phyloP scores from a whole-genome alignment of 2,888 invertebrate genomes.

The Pristionchus entomophagus region DNA sequence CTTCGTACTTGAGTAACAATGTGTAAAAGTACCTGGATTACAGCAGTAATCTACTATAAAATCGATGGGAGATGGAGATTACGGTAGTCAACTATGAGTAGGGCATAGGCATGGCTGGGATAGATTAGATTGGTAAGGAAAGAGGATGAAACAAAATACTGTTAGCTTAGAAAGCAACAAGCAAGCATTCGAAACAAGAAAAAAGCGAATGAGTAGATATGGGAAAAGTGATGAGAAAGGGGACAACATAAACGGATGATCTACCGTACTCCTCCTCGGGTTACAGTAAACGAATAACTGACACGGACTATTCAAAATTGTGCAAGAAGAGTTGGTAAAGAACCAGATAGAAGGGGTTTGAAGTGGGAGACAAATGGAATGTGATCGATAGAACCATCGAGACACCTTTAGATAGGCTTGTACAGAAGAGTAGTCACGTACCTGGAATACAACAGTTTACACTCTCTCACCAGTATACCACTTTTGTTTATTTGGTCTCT shows the following conservation, averaged over 20 bases:
- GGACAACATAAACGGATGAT: background rate
- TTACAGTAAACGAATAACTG: background rate
- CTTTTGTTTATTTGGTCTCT: background rate
- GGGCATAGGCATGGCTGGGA: background rate
- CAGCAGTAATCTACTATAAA: conserved; percentile 26
- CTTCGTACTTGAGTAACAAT: conserved; percentile 42
- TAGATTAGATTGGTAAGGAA: background rate
- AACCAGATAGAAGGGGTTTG: background rate
- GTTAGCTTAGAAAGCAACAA: conserved; percentile 20
- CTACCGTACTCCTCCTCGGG: background rate
- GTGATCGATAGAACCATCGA: conserved; percentile 24
- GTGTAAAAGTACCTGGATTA: conserved; percentile 34
- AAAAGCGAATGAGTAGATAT: background rate
- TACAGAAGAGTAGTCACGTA: conserved; percentile 98
- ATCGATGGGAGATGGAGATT: background rate
- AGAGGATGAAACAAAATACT: conserved; percentile 31
- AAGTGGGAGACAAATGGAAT: background rate
- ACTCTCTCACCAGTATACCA: background rate
- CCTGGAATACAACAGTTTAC: conserved; percentile 62
- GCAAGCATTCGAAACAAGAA: conserved; percentile 29
- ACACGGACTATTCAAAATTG: conserved; percentile 7
- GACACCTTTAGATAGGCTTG: conserved; percentile 88
- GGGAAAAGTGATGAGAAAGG: background rate
- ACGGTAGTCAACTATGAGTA: conserved; percentile 15
- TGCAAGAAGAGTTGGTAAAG: conserved; percentile 24